Conservation (phyloP, 1,140 invertebrate genomes). For the Spodoptera frugiperda region DNA sequence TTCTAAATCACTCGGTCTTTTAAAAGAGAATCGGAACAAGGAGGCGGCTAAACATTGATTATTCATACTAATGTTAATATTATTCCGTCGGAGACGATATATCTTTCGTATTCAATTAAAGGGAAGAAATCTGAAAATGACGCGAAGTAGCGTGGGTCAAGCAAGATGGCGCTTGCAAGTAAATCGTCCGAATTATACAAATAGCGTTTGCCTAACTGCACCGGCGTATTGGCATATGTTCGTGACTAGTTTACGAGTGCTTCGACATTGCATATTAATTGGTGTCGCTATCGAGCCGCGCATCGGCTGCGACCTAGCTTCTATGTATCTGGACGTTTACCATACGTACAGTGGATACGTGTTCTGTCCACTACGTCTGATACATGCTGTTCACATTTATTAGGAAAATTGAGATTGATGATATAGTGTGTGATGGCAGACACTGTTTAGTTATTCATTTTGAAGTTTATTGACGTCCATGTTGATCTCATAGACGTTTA, state of each 20-base stretch:
- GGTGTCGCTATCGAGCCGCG: constrained; percentile 79
- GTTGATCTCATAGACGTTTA: no score
- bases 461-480: no score
- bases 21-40: constrained; percentile 28
- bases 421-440: no score
- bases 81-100: background rate
- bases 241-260: constrained; percentile 84
- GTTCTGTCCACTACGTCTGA: constrained; percentile 7
- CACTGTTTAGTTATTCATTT: no score
- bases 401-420: background rate
- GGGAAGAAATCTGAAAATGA: constrained; percentile 34
- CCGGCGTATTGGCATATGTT: constrained; percentile 83
- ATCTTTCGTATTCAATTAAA: constrained; percentile 25
- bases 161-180: constrained; percentile 55
- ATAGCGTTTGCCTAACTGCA: constrained; percentile 77
- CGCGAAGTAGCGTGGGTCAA: constrained; percentile 10
- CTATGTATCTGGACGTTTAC: constrained; percentile 30
- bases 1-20: constrained; percentile 28
- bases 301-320: constrained; percentile 77
- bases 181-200: constrained; percentile 77
- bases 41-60: constrained; percentile 17
- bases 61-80: constrained; percentile 40
- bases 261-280: constrained; percentile 85
- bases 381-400: background rate
- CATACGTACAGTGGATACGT: constrained; percentile 29